These are phyloP conservation scores for Emmelina monodactyla DNA, from an alignment of 2,888 invertebrate species.

Conservation along the genomic window DNA sequence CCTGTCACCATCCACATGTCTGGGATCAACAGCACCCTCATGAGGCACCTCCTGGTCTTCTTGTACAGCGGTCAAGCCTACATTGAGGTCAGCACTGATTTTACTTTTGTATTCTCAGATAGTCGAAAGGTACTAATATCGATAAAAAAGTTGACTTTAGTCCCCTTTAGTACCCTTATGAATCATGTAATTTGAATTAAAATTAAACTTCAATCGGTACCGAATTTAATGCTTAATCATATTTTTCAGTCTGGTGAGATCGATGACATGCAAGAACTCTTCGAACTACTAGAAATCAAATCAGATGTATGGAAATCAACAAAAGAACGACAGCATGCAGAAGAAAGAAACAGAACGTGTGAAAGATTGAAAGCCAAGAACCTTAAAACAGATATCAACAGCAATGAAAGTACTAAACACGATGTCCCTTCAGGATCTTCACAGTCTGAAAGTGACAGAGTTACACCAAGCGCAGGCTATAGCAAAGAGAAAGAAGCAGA, in stretches of 20 bases:
- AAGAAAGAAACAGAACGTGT: slow-evolving; percentile 56
- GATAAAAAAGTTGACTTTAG: background rate
- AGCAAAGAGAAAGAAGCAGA: slow-evolving; percentile 55
- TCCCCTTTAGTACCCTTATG: background rate
- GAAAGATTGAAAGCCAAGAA: slow-evolving; percentile 55
- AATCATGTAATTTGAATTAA: slow-evolving; percentile 11
- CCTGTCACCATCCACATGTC: slow-evolving; percentile 85
- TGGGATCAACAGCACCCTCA: slow-evolving; percentile 80
- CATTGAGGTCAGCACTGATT: slow-evolving; percentile 68
- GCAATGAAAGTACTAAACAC: slow-evolving; percentile 61
- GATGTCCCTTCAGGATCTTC: slow-evolving; percentile 59
- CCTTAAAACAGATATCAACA: slow-evolving; percentile 58
- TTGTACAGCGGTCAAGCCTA: slow-evolving; percentile 87
- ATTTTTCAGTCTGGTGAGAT: slow-evolving; percentile 76
- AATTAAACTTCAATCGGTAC: slow-evolving; percentile 8
- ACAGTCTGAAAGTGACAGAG: slow-evolving; percentile 57
- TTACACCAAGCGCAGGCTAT: slow-evolving; percentile 52
- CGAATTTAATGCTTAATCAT: slow-evolving; percentile 15
- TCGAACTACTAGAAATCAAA: slow-evolving; percentile 84
- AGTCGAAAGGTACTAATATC: no score
- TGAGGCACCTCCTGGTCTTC: slow-evolving; percentile 84
- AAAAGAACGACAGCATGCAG: slow-evolving; percentile 59
- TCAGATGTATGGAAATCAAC: slow-evolving; percentile 77
- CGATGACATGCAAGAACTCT: slow-evolving; percentile 82
- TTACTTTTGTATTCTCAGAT: background rate